Evolutionary conservation across 2,113 vertebrate species (phyloP).

Genomic region (Lycaon pictus): DNA sequence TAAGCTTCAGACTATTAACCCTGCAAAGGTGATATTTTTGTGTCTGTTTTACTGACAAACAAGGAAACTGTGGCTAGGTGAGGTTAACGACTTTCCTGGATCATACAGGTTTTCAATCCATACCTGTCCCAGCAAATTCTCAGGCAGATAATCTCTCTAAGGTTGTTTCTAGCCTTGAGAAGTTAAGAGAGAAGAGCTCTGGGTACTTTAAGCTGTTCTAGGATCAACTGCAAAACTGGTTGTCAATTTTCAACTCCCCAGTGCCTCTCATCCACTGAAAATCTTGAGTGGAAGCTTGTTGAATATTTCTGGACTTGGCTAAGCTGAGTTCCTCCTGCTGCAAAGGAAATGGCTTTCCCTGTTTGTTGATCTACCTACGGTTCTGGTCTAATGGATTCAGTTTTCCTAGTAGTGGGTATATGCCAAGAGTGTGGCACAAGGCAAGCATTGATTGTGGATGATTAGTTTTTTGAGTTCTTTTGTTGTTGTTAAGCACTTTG

Average conservation of each 20-base stretch:
- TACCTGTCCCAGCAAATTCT: neutral
- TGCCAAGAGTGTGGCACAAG: neutral
- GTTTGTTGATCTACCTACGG: neutral
- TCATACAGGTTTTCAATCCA: neutral
- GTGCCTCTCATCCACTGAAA: constrained; percentile 32
- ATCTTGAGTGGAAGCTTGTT: neutral
- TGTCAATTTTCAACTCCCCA: constrained; percentile 46
- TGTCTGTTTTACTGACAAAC: constrained; percentile 10
- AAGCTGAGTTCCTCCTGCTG: neutral
- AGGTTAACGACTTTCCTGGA: neutral
- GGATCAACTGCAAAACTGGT: constrained; percentile 33
- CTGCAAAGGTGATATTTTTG: neutral
- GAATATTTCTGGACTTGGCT: neutral
- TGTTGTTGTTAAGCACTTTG: constrained; percentile 12
- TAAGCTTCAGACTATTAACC: constrained; percentile 26
- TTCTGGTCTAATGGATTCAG: neutral
- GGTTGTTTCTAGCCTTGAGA: neutral
- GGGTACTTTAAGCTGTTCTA: neutral
- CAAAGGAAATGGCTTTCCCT: constrained; percentile 46
- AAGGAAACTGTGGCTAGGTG: neutral
- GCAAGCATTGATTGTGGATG: neutral
- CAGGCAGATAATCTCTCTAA: neutral
- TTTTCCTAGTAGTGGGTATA: neutral
- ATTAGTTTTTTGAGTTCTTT: neutral
- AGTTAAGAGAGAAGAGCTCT: neutral